Base-by-base conservation (phyloP, 2,888 invertebrate genomes). In the Apamea crenata region DNA sequence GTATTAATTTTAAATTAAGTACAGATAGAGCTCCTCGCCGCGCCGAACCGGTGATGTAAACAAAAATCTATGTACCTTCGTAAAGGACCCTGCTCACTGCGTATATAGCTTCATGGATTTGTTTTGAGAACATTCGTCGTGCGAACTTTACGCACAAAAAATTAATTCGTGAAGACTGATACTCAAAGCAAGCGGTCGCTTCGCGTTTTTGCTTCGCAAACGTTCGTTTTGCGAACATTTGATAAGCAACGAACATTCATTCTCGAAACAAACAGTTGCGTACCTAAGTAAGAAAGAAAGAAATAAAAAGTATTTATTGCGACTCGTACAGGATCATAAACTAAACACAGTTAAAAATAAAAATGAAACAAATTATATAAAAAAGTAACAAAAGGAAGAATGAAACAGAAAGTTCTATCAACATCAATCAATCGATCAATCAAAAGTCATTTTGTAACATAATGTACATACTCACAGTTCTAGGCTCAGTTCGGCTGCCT, bases 1-100 rank as follows among this genome's bases (percentile, higher is more conserved):
- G 97, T 97, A 97, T 97, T 97, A 97, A 97, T 97, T 97, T 97
- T 97, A 97, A 97, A 97, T 97, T 97, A 97, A 91, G 87, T 86
- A 86, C 87, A 85, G 88, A 87, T 91, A 90, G 89, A 91, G 83
- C 87, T 83, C 78, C 77, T 70, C 82, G 82, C 77, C 80, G 78
- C 83, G 73, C 82, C 88, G 85, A 83, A 80, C 81, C 85, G 47
- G 68, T 63, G 74, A 79, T 85, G 82, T 85, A 92, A 93, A 92
- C 91, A 92, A 91, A 91, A 87, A 84, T 87, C 74, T 87, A 82
- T 80, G 77, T 87, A 83, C 50, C 36, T 65, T 69, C 10, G 76
- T 69, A 73, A 80, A 63, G 77, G n/a, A 40, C 14, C 2, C 21
- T 40, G 71, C 61, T 21, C 61, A 71, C n/a, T 61, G 40, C 21